Base-by-base conservation (phyloP, 2,113 vertebrate species). In the Leptobrachium leishanense region DNA sequence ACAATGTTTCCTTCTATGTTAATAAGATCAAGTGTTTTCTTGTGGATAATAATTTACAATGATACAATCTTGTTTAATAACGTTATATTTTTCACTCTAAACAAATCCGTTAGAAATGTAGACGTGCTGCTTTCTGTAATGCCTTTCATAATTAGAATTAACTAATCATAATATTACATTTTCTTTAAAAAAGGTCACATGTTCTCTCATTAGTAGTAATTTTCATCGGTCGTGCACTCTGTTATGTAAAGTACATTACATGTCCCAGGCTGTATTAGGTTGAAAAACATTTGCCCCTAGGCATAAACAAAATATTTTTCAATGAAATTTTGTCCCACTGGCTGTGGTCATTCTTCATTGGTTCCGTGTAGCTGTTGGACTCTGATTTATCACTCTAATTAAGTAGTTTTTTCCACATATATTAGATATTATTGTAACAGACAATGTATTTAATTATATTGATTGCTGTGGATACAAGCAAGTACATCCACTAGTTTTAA, bases 391-490 rank as follows among this genome's bases (percentile, higher is more conserved):
- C 65, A 53, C 75, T 10, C 5, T 63, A 87, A 71, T 65, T 83
- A 85, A 84, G 86, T 50, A 77, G 13, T 2, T 67, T 85, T 86
- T 79, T 76, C 54, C 42, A 83, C 67, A 81, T 85, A 72, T 39
- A 84, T 86, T 87, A 71, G 69, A 67, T 84, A 82, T 80, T 88
- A 83, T 83, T 64, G 5, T 59, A 82, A 43, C 77, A 82, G 84
- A 84, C 82, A 86, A 9, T 54, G 65, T 42, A 71, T 89, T 79
- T 85, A 84, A 83, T 87, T 76, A 64, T 85, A 88, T 81, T 80
- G 85, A 91, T 90, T 84, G 75, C 76, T 82, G 73, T 83, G 68
- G 72, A 86, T 87, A 76, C 82, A 84, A 86, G 83, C 77, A 84
- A 83, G 62, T 76, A 76, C 84, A 85, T 63, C 72, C 73, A 65